These are phyloP conservation scores for Pheosia gnoma DNA, from an alignment of 2,888 invertebrate genomes.

Conservation along the genomic window DNA sequence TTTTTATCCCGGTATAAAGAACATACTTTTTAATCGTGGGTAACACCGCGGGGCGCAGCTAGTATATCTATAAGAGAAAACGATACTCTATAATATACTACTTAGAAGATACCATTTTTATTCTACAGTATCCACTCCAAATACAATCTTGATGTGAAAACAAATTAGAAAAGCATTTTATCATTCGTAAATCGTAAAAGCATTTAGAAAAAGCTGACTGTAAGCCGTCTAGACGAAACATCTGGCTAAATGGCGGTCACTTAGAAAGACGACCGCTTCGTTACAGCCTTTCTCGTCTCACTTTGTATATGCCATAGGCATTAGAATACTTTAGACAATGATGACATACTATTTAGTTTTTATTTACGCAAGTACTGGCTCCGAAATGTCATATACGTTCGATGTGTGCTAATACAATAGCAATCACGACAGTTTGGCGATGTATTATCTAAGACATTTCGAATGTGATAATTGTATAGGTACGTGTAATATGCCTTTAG, in stretches of 20 bases:
- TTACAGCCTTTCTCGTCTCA: conserved; percentile 9
- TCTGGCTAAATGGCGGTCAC: conserved; percentile 29
- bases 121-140: not conserved
- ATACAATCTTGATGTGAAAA: not conserved
- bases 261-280: conserved; percentile 16
- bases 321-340: conserved; percentile 10
- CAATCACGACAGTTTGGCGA: not conserved
- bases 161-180: conserved; percentile 5
- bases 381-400: not conserved
- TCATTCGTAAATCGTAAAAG: conserved; percentile 28
- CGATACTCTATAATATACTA: no score
- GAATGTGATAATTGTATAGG: not conserved
- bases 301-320: conserved; percentile 14
- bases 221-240: conserved; percentile 32
- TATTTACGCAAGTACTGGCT: conserved; percentile 6
- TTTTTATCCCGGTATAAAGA: no score
- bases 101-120: no score
- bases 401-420: not conserved
- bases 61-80: no score
- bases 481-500: not conserved
- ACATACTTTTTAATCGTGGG: no score
- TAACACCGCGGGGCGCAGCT: no score
- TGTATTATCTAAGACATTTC: not conserved
- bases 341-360: conserved; percentile 5
- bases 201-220: conserved; percentile 30